A percentile compares a stretch with the other conserved stretches of the same genome.
Evolutionary conservation across 2,888 invertebrate genomes (phyloP).

Genomic region (Ganaspis brasiliensis): DNA sequence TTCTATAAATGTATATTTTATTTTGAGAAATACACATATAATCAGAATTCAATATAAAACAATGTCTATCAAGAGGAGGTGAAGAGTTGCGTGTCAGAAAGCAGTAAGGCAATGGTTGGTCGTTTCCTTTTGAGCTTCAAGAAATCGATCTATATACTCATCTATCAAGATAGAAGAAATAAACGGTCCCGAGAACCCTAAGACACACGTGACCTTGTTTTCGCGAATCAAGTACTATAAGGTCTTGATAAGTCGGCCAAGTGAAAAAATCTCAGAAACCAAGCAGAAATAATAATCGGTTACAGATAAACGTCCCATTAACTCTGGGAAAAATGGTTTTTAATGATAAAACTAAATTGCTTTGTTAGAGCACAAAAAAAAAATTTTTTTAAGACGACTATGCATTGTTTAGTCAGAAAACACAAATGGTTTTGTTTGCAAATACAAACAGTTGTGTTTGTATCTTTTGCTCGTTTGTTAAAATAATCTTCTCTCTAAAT

Average conservation of each 20-base stretch:
- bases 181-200: conserved; percentile 2
- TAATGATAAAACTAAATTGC: too few relatives aligned
- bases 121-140: conserved; percentile 67
- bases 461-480: too few relatives aligned
- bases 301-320: not conserved
- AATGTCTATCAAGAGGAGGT: not conserved
- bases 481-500: too few relatives aligned
- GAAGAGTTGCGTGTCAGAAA: conserved; percentile 64
- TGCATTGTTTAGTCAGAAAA: too few relatives aligned
- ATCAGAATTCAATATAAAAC: not conserved
- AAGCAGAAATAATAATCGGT: not conserved
- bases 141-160: conserved; percentile 68
- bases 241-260: not conserved
- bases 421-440: too few relatives aligned
- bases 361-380: too few relatives aligned
- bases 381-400: too few relatives aligned
- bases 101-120: conserved; percentile 72
- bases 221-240: not conserved
- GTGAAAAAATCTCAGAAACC: not conserved
- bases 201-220: not conserved
- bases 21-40: not conserved
- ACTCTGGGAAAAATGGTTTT: too few relatives aligned
- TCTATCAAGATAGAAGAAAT: conserved; percentile 67
- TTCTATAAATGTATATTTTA: too few relatives aligned
- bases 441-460: too few relatives aligned